Base-by-base conservation (phyloP, 2,888 invertebrate species). In the Cantharis rufa region DNA sequence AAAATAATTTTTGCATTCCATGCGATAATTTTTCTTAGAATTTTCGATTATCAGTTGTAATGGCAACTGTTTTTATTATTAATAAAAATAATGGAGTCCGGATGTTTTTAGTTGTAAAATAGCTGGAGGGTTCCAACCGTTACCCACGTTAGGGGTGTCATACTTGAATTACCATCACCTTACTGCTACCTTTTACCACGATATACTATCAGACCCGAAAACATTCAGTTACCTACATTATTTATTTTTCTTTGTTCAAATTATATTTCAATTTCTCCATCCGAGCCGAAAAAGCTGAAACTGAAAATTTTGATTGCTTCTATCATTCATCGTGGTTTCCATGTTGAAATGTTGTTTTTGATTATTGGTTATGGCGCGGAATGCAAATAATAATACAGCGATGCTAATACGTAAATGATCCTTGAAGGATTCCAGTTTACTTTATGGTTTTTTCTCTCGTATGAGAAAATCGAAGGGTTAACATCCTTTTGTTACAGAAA, bases 71-170 rank as follows among this genome's bases (percentile, higher is more conserved):
- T 48, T 48, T 48, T 18, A 18, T 18, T 48, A 48, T 11, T 48
- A 48, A 48, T 48, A 48, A 48, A 48, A 48, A 48, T 48, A 48
- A 72, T 74, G 48, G 21, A 15, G 13, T 32, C 63, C 28, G 62
- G 48, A 28, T 75, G 28, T 73, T 74, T 32, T 74, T 73, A 15
- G 64, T 66, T 66, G 24, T 66, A 66, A 66, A 66, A 66, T 66
- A 21, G 64, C 64, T 24, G 27, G 18, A 66, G 64, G 64, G 64
- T 18, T 66, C 16, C 64, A 66, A 66, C 64, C 64, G 64, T 66
- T 66, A 66, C 64, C 64, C 21, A n/a, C 18, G 28, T n/a, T 15
- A 76, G 69, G 75, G 76, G 76, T 76, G 76, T 76, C 66, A 76
- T 76, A 76, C 70, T 69, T 76, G 72, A 66, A 61, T 76, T 72